Base-by-base conservation (phyloP, 2,888 invertebrate genomes). In the Petrolisthes cinctipes region DNA sequence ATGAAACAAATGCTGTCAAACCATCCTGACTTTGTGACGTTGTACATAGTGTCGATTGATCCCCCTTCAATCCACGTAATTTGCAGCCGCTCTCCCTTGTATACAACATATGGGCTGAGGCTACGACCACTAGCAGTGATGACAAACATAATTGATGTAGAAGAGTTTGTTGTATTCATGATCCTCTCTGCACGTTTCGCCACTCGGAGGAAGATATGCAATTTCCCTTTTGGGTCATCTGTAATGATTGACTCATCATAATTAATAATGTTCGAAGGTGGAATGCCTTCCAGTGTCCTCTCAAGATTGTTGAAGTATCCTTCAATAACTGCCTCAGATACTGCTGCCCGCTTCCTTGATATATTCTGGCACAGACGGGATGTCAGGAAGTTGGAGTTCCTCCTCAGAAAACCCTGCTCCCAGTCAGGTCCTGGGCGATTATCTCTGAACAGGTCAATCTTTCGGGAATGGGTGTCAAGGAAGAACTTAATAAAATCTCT, bases 21-120 rank as follows among this genome's bases (percentile, higher is more conserved):
- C 92, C 92, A 92, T 5, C 92, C 93, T 68, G 92, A 92, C 76
- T 89, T 90, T 4, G 92, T 92, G 0, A 92, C 61, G 91, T 93
- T 93, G 90, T 93, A 94, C 6, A 92, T 79, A 6, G 89, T 92
- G 78, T 80, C 92, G 91, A 82, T 82, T 20, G 93, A 93, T 14
- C 93, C 93, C 79, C 92, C 92, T 90, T 91, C 91, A 6, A 91
- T 92, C 93, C 93, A 94, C 9, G 92, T 92, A 73, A 92, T 89
- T 91, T 92, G 93, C n/a, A 93, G 73, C 87, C 92, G 85, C 85
- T 91, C 91, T 1, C 93, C 91, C 91, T 93, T 93, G 90, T 93
- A 93, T 0, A 93, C 92, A 5, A 93, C 92, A 91, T 93, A 93
- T 53, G 91, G 91, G 5, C 93, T 93, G 56, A 93, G 90, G 4